Evolutionary conservation across 1,140 invertebrate species (phyloP).

Genomic region (Drosophila insularis): DNA sequence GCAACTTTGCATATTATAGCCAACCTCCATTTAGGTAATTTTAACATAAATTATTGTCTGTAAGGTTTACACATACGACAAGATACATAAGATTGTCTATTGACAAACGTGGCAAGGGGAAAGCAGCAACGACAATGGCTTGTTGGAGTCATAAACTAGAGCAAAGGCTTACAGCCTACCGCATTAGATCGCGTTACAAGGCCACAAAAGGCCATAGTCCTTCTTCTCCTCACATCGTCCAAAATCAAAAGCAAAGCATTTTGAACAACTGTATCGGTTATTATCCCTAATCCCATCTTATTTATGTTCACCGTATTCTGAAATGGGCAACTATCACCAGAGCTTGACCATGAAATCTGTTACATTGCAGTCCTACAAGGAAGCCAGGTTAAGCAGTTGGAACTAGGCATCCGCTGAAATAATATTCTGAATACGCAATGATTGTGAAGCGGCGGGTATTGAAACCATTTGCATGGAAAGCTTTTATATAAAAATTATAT

Average conservation of each 20-base stretch:
- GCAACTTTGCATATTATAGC: conserved; percentile 78
- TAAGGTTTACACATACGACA: conserved; percentile 5
- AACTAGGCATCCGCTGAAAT: neutral
- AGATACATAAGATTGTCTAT: conserved; percentile 11
- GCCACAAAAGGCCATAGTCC: conserved; percentile 15
- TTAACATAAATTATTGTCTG: conserved; percentile 64
- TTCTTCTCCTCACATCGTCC: neutral
- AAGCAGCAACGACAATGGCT: neutral
- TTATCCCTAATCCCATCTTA: conserved; percentile 15
- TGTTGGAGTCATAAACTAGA: conserved; percentile 14
- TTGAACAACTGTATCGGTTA: conserved; percentile 68
- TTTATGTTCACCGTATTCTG: neutral
- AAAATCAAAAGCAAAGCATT: conserved; percentile 56
- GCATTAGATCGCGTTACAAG: conserved; percentile 37
- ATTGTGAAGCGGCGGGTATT: neutral
- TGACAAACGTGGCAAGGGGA: conserved; percentile 16
- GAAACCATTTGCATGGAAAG: neutral
- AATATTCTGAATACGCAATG: neutral
- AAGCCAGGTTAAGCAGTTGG: neutral
- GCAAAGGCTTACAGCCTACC: conserved; percentile 32
- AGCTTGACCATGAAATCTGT: conserved; percentile 35
- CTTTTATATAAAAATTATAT: too few relatives aligned
- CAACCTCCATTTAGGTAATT: conserved; percentile 54
- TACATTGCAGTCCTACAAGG: neutral
- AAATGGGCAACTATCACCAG: conserved; percentile 62